Percentiles rank a stretch among this genome's conserved stretches.
Evolutionary conservation across 1,140 invertebrate species (phyloP).

Genomic region (Bradysia coprophila): DNA sequence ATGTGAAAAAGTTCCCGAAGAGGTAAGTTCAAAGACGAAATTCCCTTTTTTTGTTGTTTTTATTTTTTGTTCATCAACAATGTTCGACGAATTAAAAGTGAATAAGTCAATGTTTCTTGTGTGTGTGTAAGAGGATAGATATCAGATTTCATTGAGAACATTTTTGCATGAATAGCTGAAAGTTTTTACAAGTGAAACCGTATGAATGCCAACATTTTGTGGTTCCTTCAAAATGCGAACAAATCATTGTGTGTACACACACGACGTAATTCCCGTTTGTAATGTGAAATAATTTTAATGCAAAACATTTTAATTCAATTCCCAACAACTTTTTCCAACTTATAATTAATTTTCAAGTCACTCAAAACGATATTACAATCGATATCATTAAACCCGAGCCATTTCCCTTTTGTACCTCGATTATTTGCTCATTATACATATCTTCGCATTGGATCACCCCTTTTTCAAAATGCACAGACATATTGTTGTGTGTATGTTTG

Average conservation of each 20-base stretch:
- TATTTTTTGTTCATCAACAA: not conserved
- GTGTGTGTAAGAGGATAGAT: too few species aligned
- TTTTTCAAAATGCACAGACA: not conserved
- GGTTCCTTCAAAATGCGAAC: not conserved
- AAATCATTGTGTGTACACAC: not conserved
- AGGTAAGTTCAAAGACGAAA: conserved; percentile 17
- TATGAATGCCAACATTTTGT: not conserved
- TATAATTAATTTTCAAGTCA: not conserved
- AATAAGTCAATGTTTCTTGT: too few species aligned
- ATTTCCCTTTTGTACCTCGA: not conserved
- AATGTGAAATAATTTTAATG: too few species aligned
- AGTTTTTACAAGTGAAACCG: not conserved
- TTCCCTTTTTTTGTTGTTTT: not conserved
- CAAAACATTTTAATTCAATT: not conserved
- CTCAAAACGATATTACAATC: not conserved
- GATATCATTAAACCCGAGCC: not conserved
- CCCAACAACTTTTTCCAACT: not conserved
- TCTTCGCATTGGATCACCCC: not conserved
- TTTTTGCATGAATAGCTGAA: too few species aligned
- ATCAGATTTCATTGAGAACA: too few species aligned
- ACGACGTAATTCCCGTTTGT: too few species aligned
- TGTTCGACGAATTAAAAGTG: too few species aligned
- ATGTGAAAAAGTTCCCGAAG: conserved; percentile 29
- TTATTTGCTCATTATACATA: not conserved
- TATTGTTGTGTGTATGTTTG: too few species aligned